Conservation (phyloP, 1,140 invertebrate genomes). For the Scaptomyza montana region DNA sequence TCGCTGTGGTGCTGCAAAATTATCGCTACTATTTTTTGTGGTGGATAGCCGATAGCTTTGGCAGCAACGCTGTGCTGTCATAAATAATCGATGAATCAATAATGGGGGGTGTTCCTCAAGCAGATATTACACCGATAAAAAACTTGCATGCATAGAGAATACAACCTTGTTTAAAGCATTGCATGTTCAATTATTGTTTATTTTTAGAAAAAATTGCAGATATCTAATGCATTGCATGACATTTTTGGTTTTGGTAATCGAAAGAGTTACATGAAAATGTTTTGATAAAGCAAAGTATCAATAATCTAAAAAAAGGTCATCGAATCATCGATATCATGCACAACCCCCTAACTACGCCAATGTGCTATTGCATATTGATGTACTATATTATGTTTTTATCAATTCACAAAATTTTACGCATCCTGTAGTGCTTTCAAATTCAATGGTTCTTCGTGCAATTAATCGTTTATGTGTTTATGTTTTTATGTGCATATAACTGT, state of each 20-base stretch:
- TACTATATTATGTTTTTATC: slow-evolving; percentile 61
- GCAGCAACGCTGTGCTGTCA: slow-evolving; percentile 15
- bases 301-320: neutral
- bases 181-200: no score
- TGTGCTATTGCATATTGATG: slow-evolving; percentile 38
- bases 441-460: slow-evolving; percentile 25
- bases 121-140: neutral
- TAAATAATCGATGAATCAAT: neutral
- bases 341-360: slow-evolving; percentile 16
- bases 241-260: no score
- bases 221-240: no score
- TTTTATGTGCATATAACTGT: slow-evolving; percentile 32
- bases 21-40: slow-evolving; percentile 42
- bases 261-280: neutral
- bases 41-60: slow-evolving; percentile 20
- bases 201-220: no score
- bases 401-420: slow-evolving; percentile 48
- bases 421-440: slow-evolving; percentile 15
- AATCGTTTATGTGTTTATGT: slow-evolving; percentile 42
- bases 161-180: no score
- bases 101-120: neutral
- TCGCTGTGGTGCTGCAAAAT: slow-evolving; percentile 34
- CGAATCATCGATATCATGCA: slow-evolving; percentile 20
- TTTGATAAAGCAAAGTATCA: neutral
- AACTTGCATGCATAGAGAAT: neutral